Conservation (phyloP, 2,888 invertebrate species). For the Chouioia cunea region DNA sequence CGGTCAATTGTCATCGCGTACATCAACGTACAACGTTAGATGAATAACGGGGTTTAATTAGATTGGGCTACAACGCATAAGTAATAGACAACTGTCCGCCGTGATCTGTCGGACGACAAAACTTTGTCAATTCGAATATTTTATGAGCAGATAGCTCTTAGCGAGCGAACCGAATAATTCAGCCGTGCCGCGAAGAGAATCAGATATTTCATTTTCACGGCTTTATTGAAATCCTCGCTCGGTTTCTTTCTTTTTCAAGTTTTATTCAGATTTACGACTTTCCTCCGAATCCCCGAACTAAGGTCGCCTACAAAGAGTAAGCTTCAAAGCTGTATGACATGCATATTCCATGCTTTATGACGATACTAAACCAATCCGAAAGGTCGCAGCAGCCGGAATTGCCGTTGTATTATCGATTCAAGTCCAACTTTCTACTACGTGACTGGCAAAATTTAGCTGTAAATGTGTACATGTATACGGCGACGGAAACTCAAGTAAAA, state of each 20-base stretch:
- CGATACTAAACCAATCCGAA: constrained; percentile 57
- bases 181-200: no score
- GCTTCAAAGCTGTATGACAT: constrained; percentile 43
- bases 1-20: no score
- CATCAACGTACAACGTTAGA: no score
- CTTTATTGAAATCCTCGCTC: constrained; percentile 37
- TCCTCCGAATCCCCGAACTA: constrained; percentile 41
- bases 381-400: constrained; percentile 45
- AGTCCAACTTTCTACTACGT: constrained; percentile 23
- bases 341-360: constrained; percentile 53
- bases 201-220: constrained; percentile 17
- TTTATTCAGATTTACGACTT: constrained; percentile 44
- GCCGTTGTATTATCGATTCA: constrained; percentile 44
- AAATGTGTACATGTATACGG: no score
- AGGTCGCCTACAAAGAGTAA: constrained; percentile 30
- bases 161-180: no score
- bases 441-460: no score
- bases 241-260: constrained; percentile 21
- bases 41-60: no score
- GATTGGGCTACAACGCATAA: no score
- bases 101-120: neutral
- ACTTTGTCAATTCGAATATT: neutral
- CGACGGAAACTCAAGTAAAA: no score
- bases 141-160: neutral
- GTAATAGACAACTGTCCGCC: no score